Percentiles rank a stretch among this genome's conserved stretches.
phyloP scores from a whole-genome alignment of 2,797 vertebrate genomes.

The Chloroceryle inda region DNA sequence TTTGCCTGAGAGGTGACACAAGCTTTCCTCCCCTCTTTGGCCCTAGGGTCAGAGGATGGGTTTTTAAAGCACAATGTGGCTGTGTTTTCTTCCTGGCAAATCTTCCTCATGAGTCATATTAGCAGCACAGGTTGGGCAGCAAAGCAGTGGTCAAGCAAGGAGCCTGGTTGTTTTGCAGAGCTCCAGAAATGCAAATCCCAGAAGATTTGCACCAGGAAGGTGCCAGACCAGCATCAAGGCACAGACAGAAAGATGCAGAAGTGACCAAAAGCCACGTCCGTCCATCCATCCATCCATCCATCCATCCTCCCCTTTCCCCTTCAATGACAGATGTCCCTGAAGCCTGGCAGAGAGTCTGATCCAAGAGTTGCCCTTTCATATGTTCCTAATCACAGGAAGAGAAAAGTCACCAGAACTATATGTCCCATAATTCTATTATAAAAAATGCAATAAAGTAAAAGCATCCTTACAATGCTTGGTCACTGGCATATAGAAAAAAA shows the following conservation, averaged over 20 bases:
- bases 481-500: constrained; percentile 49
- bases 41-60: neutral
- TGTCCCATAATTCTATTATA: constrained; percentile 5
- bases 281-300: neutral
- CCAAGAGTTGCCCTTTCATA: neutral
- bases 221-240: neutral
- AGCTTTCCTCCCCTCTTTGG: neutral
- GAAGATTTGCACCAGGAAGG: neutral
- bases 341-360: neutral
- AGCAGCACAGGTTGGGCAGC: neutral
- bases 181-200: neutral
- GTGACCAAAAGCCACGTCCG: neutral
- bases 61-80: neutral
- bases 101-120: rapidly evolving
- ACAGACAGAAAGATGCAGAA: neutral
- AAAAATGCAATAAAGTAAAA: neutral
- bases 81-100: neutral
- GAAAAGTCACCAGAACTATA: constrained; percentile 32
- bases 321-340: neutral
- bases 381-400: neutral
- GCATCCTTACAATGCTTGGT: constrained; percentile 4
- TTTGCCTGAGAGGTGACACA: neutral
- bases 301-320: neutral
- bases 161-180: neutral
- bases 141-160: neutral